A percentile compares a stretch with the other conserved stretches of the same genome.
Conservation (phyloP, 2,797 vertebrate genomes). For the Intellagama lesueurii region DNA sequence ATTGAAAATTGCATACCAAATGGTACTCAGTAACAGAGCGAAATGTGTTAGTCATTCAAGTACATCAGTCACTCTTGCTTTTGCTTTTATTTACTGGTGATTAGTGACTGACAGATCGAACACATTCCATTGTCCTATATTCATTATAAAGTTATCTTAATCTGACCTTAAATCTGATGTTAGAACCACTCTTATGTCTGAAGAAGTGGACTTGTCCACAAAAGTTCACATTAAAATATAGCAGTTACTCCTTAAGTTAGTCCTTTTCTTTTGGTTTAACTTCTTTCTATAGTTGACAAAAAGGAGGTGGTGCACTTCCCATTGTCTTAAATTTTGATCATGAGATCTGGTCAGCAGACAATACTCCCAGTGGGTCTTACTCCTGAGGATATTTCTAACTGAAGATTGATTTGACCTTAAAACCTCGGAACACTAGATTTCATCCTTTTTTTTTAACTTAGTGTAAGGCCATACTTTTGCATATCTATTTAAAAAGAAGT, state of each 20-base stretch:
- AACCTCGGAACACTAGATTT: background rate
- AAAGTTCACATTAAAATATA: too few relatives aligned
- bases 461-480: background rate
- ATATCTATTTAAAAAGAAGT: background rate
- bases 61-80: background rate
- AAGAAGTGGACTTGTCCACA: too few relatives aligned
- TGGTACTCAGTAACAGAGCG: background rate
- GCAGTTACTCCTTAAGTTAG: too few relatives aligned
- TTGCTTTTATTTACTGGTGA: background rate
- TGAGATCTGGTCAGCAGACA: background rate
- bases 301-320: background rate
- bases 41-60: background rate
- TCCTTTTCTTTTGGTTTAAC: too few relatives aligned
- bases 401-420: conserved; percentile 10
- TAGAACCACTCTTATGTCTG: too few relatives aligned
- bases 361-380: background rate
- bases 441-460: conserved; percentile 6
- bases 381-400: background rate
- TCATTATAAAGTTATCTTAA: background rate
- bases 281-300: background rate
- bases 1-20: background rate
- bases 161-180: background rate
- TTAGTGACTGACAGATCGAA: background rate
- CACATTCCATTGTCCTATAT: background rate
- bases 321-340: background rate